Base-by-base conservation (phyloP, 2,888 invertebrate species). In the Limnephilus rhombicus region DNA sequence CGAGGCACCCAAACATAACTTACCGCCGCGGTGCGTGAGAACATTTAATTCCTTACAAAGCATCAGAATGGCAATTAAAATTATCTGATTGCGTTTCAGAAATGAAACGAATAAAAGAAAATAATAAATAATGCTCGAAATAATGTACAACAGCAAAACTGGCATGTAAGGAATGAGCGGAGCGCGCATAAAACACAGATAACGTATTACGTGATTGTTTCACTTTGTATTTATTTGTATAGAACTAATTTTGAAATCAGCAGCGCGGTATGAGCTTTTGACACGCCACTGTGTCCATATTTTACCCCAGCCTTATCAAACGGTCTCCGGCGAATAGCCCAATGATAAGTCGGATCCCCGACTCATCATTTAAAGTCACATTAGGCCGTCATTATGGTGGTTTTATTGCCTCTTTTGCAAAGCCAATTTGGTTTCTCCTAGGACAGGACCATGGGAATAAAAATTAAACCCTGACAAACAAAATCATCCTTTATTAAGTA, bases 51-150 rank as follows among this genome's bases (percentile, higher is more conserved):
- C 93, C 87, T 93, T 90, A 93, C 93, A 92, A 92, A 92, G 80
- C 92, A 93, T 92, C 93, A 92, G 91, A 92, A 91, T 91, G 91
- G 92, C 92, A 93, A 93, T 93, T 93, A 93, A 93, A 93, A 93
- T 93, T 92, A 93, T 93, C 93, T 92, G 93, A 93, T 93, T 93
- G 92, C 92, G 90, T 92, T 92, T 92, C 90, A 91, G 89, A 92
- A 93, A 93, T 92, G 92, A 93, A 93, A 93, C 92, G 93, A 91
- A 93, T 92, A 90, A 92, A 92, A 93, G 91, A 92, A 93, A 92
- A 93, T 92, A 92, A 93, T 93, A 93, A 93, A 93, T 93, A 93
- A 93, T 92, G 90, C 91, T 49, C 83, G 80, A 89, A 92, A 91
- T 90, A 90, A 92, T 90, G 87, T 92, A 90, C 85, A 86, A 87